phyloP scores from a whole-genome alignment of 2,113 vertebrate species.

The Microcebus griseorufus region DNA sequence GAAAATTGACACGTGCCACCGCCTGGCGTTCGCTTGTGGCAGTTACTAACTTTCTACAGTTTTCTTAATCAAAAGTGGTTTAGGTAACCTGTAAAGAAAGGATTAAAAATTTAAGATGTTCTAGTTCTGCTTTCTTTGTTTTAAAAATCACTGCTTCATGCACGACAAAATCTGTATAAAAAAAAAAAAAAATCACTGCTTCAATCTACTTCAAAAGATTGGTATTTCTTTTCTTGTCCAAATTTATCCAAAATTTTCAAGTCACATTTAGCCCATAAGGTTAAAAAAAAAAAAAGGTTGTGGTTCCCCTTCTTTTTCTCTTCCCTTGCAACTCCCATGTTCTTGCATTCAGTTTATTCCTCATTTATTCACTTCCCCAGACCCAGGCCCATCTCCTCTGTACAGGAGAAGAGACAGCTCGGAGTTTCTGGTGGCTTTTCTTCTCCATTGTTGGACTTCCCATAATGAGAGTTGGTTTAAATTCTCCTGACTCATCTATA shows the following conservation, averaged over 20 bases:
- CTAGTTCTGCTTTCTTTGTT: too few relatives aligned
- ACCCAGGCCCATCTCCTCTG: background rate
- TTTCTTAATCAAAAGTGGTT: too few relatives aligned
- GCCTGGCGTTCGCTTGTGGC: too few relatives aligned
- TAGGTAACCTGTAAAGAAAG: too few relatives aligned
- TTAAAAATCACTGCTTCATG: too few relatives aligned
- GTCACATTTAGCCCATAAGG: slow-evolving; percentile 86
- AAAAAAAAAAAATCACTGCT: too few relatives aligned
- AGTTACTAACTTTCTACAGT: too few relatives aligned
- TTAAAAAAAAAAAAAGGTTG: slow-evolving; percentile 72
- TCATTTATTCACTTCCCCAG: slow-evolving; percentile 21
- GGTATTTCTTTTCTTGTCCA: slow-evolving; percentile 80
- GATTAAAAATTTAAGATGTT: too few relatives aligned
- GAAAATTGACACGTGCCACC: too few relatives aligned
- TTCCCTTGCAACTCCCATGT: slow-evolving; percentile 66
- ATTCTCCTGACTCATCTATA: slow-evolving; percentile 83
- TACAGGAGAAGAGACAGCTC: slow-evolving; percentile 1
- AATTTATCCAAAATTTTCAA: slow-evolving; percentile 86
- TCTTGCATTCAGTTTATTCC: slow-evolving; percentile 71
- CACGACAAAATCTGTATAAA: too few relatives aligned
- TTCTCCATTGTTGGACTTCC: slow-evolving; percentile 86
- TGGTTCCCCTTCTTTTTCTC: slow-evolving; percentile 74
- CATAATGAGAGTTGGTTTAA: slow-evolving; percentile 82
- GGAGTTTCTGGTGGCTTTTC: slow-evolving; percentile 77
- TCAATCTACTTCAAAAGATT: too few relatives aligned